Base-by-base conservation (phyloP, 2,888 invertebrate species). In the Brachylomia viminalis region DNA sequence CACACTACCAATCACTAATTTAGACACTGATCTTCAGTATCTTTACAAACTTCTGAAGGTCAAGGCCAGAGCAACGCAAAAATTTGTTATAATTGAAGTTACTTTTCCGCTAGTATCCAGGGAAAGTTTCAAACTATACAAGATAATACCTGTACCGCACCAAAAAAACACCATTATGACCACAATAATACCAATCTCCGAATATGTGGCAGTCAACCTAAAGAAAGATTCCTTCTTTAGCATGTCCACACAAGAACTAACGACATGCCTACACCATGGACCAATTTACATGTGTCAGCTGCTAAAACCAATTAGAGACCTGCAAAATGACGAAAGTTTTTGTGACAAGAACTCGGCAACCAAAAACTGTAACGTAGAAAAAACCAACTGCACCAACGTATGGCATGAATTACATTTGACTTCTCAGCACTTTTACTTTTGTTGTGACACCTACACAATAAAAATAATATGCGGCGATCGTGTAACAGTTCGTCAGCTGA, bases 401-500 rank as follows among this genome's bases (percentile, higher is more conserved):
- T 66, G 66, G 66, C 15, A n/a, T 11, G 72, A 66, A 56, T 65
- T 72, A 58, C 27, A 58, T 30, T 58, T 58, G 15, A 58, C 30
- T 30, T 58, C 27, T 58, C 27, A 30, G 10, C 38, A 72, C 7
- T 65, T 72, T 42, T 72, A 65, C 17, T 72, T 65, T 61, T 72
- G 65, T 56, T n/a, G n/a, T n/a, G n/a, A n/a, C n/a, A n/a, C n/a
- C n/a, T n/a, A 72, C 30, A 45, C 56, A 27, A 64, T 72, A 56
- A 54, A 56, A 65, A 65, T 72, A 49, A 65, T 72, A 72, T 72
- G 65, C 38, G 56, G 30, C 27, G 65, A 65, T 45, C 56, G 45
- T 1, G 65, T 72, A n/a, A 72, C 64, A 20, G 62, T 72, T 42
- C 64, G 15, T 30, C 65, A 72, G 72, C 65, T 72, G 65, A 65